These are phyloP conservation scores for Stichodactyla mertensii DNA, from an alignment of 64 coral and sea anemone genomes.

Conservation along the genomic window DNA sequence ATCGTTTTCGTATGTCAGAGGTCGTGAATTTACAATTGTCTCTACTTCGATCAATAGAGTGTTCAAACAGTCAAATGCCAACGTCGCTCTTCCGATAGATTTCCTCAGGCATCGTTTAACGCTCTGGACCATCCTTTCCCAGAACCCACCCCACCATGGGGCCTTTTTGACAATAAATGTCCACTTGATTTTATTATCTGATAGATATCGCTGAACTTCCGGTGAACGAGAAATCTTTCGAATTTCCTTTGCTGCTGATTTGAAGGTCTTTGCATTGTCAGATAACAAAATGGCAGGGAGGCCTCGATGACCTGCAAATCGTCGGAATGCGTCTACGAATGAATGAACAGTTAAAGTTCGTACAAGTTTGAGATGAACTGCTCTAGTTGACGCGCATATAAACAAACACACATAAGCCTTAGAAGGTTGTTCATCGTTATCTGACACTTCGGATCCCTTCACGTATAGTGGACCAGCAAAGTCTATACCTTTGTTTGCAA, in stretches of 20 bases:
- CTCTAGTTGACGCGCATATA: background rate
- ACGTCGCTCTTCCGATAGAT: background rate
- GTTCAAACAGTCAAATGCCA: background rate
- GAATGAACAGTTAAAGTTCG: background rate
- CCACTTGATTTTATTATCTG: slow-evolving; percentile 6
- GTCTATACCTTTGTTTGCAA: slow-evolving; percentile 8
- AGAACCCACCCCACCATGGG: slow-evolving; percentile 29
- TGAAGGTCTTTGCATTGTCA: slow-evolving; percentile 32
- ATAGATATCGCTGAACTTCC: slow-evolving; percentile 20
- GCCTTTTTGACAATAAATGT: slow-evolving; percentile 10
- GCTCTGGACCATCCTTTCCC: background rate
- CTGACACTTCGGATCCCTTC: background rate
- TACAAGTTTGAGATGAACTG: background rate
- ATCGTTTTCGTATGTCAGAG: background rate
- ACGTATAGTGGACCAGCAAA: slow-evolving; percentile 14
- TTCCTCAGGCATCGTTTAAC: background rate
- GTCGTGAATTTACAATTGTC: background rate
- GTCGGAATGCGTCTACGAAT: background rate
- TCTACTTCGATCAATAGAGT: background rate
- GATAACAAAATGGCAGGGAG: background rate
- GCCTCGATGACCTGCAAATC: background rate
- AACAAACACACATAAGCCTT: slow-evolving; percentile 16
- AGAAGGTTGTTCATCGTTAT: background rate
- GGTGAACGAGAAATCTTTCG: background rate
- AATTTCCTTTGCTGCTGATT: background rate